Evolutionary conservation across 2,888 invertebrate genomes (phyloP), one percentile per base, ranked within the genome.

Genomic region (Tachina lurida): DNA sequence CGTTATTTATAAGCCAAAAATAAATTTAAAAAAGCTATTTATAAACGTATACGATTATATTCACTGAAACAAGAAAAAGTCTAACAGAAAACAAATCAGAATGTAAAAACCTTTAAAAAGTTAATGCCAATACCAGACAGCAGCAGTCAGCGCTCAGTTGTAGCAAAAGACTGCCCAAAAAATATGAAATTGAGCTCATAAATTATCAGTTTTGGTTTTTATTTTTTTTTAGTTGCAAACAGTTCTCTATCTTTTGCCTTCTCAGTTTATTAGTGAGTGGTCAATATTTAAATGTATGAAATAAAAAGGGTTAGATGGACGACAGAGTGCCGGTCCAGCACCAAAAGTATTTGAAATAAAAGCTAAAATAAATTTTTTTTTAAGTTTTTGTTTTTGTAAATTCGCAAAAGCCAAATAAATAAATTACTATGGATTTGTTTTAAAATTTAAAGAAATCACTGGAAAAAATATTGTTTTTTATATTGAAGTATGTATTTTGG

Each of bases 101-200:
- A 9, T 3, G 54, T 10, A 68, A 77, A 77, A 60, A 68, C 39
- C 7, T 47, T 67, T 60, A 22, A 31, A 56, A 86, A 71, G 75
- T 79, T 67, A 67, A 79, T 83, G 83, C 79, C 83, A 86, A 79
- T 86, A 79, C 70, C 83, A 79, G 76, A 86, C 81, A 84, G 62
- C 31, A 31, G 31, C 31, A 31, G 31, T 52, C 74, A 70, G 77
- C 73, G 77, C 67, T 63, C 41, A 58, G 45, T 39, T 13, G 45
- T 60, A 41, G 49, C 17, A 56, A 19, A 76, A 86, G 83, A 83
- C 83, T 79, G 82, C 83, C 83, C 78, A 71, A 86, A 86, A 86
- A 79, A 82, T 86, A 86, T 86, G 86, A 83, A 79, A 86, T 83
- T 86, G 83, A 86, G 86, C 83, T 83, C 83, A 86, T 86, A 86